phyloP scores from a whole-genome alignment of 1,140 invertebrate species.

The Bombus waltoni region DNA sequence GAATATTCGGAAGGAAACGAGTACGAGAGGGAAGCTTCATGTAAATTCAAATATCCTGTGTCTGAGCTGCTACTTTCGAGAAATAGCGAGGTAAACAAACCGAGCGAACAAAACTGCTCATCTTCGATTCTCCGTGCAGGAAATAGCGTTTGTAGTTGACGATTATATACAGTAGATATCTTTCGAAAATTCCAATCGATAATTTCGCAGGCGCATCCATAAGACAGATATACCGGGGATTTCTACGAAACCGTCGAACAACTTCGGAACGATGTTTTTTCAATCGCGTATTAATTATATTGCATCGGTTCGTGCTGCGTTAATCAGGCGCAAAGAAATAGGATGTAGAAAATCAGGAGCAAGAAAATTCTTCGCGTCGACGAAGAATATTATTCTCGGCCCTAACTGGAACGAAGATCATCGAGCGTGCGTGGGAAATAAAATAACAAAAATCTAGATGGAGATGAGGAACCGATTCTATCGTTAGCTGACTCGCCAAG shows the following conservation, averaged over 20 bases:
- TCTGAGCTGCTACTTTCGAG: slow-evolving; percentile 3
- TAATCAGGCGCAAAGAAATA: neutral
- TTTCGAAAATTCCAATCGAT: neutral
- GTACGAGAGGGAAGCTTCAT: neutral
- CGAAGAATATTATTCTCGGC: neutral
- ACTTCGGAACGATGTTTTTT: too few species aligned
- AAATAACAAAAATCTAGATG: neutral
- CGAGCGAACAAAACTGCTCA: neutral
- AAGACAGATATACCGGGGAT: neutral
- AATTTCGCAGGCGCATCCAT: neutral
- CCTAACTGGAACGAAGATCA: neutral
- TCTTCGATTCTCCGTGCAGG: neutral
- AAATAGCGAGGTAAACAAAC: neutral
- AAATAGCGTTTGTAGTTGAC: neutral
- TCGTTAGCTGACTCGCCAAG: neutral
- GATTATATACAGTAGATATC: neutral
- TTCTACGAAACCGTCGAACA: neutral
- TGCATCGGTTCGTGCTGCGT: neutral
- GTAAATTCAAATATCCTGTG: slow-evolving; percentile 3
- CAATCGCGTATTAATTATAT: neutral
- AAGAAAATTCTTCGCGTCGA: neutral
- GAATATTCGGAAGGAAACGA: neutral
- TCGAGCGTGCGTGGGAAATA: neutral
- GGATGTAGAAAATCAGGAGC: neutral
- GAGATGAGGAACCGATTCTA: slow-evolving; percentile 1